Conservation (phyloP, 2,888 invertebrate genomes). For the Meiosimyza platycephala region DNA sequence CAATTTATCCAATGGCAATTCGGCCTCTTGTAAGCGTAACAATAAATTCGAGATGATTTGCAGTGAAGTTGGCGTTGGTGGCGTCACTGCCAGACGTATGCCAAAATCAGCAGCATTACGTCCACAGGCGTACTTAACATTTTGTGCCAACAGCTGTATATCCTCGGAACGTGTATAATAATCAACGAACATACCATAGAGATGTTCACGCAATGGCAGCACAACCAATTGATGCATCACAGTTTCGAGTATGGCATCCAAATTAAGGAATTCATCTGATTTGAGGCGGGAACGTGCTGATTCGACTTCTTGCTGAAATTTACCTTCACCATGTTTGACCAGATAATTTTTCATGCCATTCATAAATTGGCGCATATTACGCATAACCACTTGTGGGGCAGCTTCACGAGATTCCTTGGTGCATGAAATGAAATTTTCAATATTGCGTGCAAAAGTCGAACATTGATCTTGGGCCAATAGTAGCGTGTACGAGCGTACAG, state of each 20-base stretch:
- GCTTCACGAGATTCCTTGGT: constrained; percentile 90
- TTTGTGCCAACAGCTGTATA: constrained; percentile 74
- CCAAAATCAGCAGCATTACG: constrained; percentile 64
- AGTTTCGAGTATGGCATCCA: constrained; percentile 94
- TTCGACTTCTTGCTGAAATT: constrained; percentile 91
- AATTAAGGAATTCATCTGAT: constrained; percentile 91
- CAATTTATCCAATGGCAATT: constrained; percentile 92
- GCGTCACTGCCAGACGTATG: constrained; percentile 75
- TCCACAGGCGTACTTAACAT: constrained; percentile 65
- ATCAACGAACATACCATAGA: constrained; percentile 87
- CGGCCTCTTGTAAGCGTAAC: constrained; percentile 87
- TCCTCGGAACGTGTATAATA: constrained; percentile 84
- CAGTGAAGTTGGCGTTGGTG: constrained; percentile 81
- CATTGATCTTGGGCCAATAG: constrained; percentile 85
- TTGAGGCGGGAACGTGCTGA: constrained; percentile 74
- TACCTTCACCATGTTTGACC: constrained; percentile 94
- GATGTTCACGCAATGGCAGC: constrained; percentile 83
- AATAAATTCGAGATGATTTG: constrained; percentile 83
- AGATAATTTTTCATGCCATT: constrained; percentile 98
- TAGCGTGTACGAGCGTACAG: constrained; percentile 81
- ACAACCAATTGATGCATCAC: constrained; percentile 94
- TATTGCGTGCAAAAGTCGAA: constrained; percentile 92
- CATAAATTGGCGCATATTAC: constrained; percentile 96
- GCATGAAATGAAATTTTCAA: constrained; percentile 93
- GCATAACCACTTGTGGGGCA: constrained; percentile 88